Conservation (phyloP, 30 jellyfish, hydroid and myxozoan genomes). For the Turritopsis dohrnii region DNA sequence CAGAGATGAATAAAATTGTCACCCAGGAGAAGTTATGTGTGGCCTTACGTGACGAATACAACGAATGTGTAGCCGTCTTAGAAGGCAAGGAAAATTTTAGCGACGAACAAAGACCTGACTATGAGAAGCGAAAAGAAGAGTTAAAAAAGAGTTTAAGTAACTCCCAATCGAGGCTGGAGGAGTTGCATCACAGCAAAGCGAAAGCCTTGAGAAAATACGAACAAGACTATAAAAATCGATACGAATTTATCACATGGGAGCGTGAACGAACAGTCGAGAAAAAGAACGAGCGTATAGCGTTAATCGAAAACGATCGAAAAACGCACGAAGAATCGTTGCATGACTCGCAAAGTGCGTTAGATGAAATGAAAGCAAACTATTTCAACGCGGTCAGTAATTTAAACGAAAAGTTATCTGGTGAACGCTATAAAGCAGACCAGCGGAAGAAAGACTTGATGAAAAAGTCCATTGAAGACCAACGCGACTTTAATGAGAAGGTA, state of each 20-base stretch:
- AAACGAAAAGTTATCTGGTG: slow-evolving; percentile 46
- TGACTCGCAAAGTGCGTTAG: slow-evolving; percentile 43
- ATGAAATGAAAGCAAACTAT: slow-evolving; percentile 41
- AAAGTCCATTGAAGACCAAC: slow-evolving; percentile 39
- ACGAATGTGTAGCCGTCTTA: slow-evolving; percentile 38
- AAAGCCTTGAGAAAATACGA: slow-evolving; percentile 46
- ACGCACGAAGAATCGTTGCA: slow-evolving; percentile 33
- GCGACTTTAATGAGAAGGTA: slow-evolving; percentile 38
- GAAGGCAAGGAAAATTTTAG: slow-evolving; percentile 57
- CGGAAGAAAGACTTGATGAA: slow-evolving; percentile 52
- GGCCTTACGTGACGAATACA: slow-evolving; percentile 41
- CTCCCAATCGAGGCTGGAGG: slow-evolving; percentile 47
- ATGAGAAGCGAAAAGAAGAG: slow-evolving; percentile 38
- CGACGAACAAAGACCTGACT: slow-evolving; percentile 49
- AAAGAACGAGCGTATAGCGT: slow-evolving; percentile 28
- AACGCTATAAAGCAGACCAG: slow-evolving; percentile 42
- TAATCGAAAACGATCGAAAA: slow-evolving; percentile 34
- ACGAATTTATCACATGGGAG: slow-evolving; percentile 80
- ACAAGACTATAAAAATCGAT: slow-evolving; percentile 51
- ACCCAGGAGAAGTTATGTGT: slow-evolving; percentile 59
- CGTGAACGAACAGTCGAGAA: slow-evolving; percentile 51
- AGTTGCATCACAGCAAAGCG: slow-evolving; percentile 39
- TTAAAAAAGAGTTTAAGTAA: slow-evolving; percentile 20
- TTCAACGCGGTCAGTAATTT: slow-evolving; percentile 39
- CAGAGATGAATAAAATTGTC: slow-evolving; percentile 43